phyloP scores from a whole-genome alignment of 2,888 invertebrate genomes.

The Noctua fimbriata region DNA sequence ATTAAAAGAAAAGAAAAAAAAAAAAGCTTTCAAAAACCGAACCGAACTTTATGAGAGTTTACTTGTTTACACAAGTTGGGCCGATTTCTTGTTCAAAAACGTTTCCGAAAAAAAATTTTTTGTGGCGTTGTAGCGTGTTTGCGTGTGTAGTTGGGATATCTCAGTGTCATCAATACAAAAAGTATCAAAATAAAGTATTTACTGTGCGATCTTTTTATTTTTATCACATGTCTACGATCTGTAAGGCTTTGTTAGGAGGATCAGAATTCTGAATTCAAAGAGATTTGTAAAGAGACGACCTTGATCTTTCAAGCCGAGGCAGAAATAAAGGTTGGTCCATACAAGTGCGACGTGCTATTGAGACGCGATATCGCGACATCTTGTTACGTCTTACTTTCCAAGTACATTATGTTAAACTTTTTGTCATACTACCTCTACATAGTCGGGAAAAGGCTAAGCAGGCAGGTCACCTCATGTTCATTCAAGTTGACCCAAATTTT shows the following conservation, averaged over 20 bases:
- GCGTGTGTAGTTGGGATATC: not conserved
- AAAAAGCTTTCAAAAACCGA: no score
- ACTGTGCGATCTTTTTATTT: not conserved
- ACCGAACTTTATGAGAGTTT: no score
- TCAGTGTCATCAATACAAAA: not conserved
- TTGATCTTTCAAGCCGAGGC: not conserved
- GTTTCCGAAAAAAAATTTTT: not conserved
- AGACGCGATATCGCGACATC: not conserved
- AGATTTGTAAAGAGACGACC: not conserved
- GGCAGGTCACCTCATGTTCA: accelerated
- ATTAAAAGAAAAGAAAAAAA: no score
- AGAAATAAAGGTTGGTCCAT: not conserved
- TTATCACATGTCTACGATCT: not conserved
- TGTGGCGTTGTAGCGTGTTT: not conserved
- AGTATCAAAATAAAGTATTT: not conserved
- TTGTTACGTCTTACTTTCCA: not conserved
- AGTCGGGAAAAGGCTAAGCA: not conserved
- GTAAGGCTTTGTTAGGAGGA: not conserved
- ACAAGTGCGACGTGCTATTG: not conserved
- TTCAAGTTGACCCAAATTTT: not conserved
- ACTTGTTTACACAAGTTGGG: not conserved
- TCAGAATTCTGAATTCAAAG: slow-evolving; percentile 1
- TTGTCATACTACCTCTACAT: no score
- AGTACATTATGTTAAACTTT: not conserved
- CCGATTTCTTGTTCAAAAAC: not conserved